Conservation (phyloP, 2,888 invertebrate species). For the Euplagia quadripunctaria region DNA sequence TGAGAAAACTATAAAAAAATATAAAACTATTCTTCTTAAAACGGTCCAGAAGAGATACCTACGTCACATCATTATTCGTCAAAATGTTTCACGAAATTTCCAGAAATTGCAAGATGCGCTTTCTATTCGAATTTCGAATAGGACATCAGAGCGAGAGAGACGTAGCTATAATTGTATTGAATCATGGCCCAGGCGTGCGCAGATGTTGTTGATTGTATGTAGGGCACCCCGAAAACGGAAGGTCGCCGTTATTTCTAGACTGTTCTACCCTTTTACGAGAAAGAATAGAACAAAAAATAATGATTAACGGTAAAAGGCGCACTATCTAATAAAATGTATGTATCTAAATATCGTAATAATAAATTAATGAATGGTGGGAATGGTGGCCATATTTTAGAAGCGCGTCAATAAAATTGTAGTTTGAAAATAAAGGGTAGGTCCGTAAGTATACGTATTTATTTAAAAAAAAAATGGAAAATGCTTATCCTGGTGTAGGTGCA, state of each 20-base stretch:
- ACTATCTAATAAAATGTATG: background rate
- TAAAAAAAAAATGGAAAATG: too few relatives aligned
- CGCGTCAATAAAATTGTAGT: too few relatives aligned
- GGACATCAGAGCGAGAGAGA: background rate
- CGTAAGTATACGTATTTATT: too few relatives aligned
- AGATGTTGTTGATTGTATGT: background rate
- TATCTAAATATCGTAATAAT: too few relatives aligned
- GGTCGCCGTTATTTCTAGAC: background rate
- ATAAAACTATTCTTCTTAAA: background rate
- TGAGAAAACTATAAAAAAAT: background rate
- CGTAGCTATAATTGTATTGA: background rate
- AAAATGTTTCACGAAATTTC: background rate
- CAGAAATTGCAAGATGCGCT: background rate
- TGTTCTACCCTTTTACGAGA: background rate
- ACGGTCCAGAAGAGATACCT: background rate
- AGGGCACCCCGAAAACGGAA: background rate
- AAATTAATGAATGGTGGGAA: too few relatives aligned
- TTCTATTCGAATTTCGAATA: constrained; percentile 2
- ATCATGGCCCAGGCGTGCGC: background rate
- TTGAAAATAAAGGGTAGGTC: too few relatives aligned
- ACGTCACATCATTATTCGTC: background rate
- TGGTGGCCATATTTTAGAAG: too few relatives aligned
- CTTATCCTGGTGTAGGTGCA: too few relatives aligned
- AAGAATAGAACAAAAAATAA: background rate
- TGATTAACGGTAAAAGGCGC: background rate